Base-by-base conservation (phyloP, 2,888 invertebrate species). In the Xestobium rufovillosum region DNA sequence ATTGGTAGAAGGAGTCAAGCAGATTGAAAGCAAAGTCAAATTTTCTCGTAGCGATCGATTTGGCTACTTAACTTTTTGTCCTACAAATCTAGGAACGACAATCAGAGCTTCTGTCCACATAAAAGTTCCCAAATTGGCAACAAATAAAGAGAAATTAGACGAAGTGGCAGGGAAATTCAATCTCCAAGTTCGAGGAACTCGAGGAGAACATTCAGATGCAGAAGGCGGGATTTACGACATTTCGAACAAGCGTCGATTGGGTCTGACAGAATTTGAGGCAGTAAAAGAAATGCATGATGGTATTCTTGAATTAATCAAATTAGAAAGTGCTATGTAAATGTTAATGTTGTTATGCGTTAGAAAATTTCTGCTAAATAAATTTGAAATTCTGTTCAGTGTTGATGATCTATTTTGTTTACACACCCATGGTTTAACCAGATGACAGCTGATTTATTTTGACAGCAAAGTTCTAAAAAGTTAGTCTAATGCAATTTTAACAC, bases 21-120 rank as follows among this genome's bases (percentile, higher is more conserved):
- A 68, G 34, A 65, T 76, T 34, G 73, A 73, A 50, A 62, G 63
- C 41, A 61, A 66, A 42, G 46, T 73, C 26, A 65, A 66, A 13
- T 80, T 79, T 62, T 65, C 73, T 13, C 68, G 68, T 35, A 70
- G 72, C 58, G 70, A 73, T 8, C 70, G 76, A 36, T 67, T 80
- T 45, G 83, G 83, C 16, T 81, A 71, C 65, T 62, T 83, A 43
- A 80, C 80, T 19, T 81, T 81, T 66, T 83, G 83, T 59, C 82
- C 82, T 13, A 78, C 79, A 36, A 83, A 83, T 62, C 66, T 83
- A 50, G 80, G 83, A 32, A 83, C 81, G 11, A 76, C 78, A 8
- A 71, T 83, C 38, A 68, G 82, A 37, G 80, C 80, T 35, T 79
- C 78, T 14, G 82, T 83, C 10, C 82, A 81, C 61, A 74, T 81